phyloP scores from a whole-genome alignment of 2,888 invertebrate genomes.

The Acanthosepion lycidas region DNA sequence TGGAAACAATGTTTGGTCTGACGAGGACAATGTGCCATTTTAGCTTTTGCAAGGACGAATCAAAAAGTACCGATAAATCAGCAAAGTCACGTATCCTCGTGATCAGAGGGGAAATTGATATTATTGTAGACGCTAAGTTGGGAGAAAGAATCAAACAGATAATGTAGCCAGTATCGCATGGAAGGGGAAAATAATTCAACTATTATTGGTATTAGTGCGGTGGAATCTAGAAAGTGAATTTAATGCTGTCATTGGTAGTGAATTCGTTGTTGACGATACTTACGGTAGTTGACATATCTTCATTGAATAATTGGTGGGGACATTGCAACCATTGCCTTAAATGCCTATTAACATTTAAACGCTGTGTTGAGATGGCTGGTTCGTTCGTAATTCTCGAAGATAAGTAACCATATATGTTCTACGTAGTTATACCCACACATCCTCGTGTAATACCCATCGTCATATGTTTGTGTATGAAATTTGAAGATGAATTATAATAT shows the following conservation, averaged over 20 bases:
- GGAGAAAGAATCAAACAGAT: background rate
- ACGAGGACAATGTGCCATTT: background rate
- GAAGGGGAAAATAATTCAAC: background rate
- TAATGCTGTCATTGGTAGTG: background rate
- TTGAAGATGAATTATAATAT: background rate
- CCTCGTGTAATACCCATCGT: background rate
- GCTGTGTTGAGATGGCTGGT: background rate
- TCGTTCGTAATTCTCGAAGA: background rate
- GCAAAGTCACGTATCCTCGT: constrained; percentile 3
- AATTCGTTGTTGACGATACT: background rate
- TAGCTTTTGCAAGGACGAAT: constrained; percentile 2
- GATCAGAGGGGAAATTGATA: background rate
- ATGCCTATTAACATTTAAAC: constrained; percentile 33
- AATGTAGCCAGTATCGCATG: background rate
- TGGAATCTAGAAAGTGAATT: background rate
- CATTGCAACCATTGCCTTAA: background rate
- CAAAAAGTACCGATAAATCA: constrained; percentile 15
- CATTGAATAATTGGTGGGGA: background rate
- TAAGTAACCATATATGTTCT: background rate
- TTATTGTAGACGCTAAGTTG: background rate
- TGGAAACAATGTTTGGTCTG: constrained; percentile 33
- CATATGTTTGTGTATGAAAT: background rate
- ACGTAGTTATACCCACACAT: background rate
- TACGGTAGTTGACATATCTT: background rate
- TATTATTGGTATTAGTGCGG: background rate